Percentiles rank a stretch among this genome's conserved stretches.
Evolutionary conservation across 2,113 vertebrate genomes (phyloP).

Genomic region (Thunnus thynnus): DNA sequence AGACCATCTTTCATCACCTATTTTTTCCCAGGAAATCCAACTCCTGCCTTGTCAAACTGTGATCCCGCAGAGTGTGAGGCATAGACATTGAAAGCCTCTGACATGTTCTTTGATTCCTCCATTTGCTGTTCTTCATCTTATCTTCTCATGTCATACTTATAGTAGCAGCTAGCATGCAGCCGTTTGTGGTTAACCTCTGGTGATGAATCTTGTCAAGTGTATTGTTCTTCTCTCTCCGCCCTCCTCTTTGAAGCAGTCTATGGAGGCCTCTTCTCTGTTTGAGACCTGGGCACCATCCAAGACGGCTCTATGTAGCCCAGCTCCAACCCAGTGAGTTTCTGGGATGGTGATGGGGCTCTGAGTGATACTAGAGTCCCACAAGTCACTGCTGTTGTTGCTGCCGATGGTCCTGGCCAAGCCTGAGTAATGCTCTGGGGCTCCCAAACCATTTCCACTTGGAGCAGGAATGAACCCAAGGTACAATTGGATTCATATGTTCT

Average conservation of each 20-base stretch:
- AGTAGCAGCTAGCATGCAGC: constrained; percentile 68
- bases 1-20: constrained; percentile 36
- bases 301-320: constrained; percentile 21
- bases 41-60: constrained; percentile 41
- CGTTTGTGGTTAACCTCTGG: constrained; percentile 71
- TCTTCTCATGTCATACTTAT: constrained; percentile 59
- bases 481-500: constrained; percentile 70
- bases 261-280: constrained; percentile 53
- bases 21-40: constrained; percentile 40
- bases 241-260: constrained; percentile 64
- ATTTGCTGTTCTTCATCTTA: constrained; percentile 64
- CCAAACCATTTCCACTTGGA: constrained; percentile 78
- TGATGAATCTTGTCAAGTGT: constrained; percentile 73
- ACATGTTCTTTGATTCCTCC: constrained; percentile 71
- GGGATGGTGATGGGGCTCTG: constrained; percentile 40
- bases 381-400: constrained; percentile 61
- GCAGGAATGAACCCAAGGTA: constrained; percentile 63
- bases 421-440: constrained; percentile 76
- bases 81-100: constrained; percentile 47
- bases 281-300: constrained; percentile 73
- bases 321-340: constrained; percentile 37
- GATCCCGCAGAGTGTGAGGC: constrained; percentile 11
- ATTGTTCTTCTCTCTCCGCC: constrained; percentile 58
- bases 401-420: constrained; percentile 62
- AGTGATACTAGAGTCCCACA: constrained; percentile 50